Evolutionary conservation across 1,140 invertebrate genomes (phyloP).

Genomic region (Tetramorium simillimum): DNA sequence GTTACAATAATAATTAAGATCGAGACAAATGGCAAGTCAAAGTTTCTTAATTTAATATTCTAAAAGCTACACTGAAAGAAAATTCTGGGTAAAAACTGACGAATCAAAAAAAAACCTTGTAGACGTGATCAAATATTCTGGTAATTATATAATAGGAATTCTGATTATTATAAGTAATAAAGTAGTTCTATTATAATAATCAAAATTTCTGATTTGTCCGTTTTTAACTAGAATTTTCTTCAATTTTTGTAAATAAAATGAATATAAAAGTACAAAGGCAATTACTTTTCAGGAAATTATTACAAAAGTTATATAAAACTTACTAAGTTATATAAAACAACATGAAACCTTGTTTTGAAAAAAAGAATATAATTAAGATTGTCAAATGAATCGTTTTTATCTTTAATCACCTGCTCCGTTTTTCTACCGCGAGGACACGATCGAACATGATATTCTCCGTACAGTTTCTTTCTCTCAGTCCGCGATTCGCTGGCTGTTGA

Average conservation of each 20-base stretch:
- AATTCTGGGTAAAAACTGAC: too few relatives aligned
- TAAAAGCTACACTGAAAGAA: not conserved
- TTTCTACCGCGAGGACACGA: not conserved
- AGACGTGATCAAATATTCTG: too few relatives aligned
- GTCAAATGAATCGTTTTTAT: not conserved
- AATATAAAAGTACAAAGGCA: not conserved
- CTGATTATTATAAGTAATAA: too few relatives aligned
- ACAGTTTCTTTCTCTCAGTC: conserved; percentile 30
- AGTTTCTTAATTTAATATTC: not conserved
- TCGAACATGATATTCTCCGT: conserved; percentile 49
- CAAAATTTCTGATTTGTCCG: too few relatives aligned
- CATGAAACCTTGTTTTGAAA: not conserved
- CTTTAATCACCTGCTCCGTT: not conserved
- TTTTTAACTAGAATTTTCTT: too few relatives aligned
- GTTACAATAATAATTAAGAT: not conserved
- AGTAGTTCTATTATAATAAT: too few relatives aligned
- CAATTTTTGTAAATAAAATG: not conserved
- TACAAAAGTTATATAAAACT: not conserved
- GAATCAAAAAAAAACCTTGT: too few relatives aligned
- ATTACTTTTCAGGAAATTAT: not conserved
- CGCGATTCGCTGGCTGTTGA: conserved; percentile 54
- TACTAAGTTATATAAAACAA: not conserved
- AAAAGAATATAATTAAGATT: not conserved
- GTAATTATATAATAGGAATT: too few relatives aligned
- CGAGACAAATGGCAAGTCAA: not conserved